These are phyloP conservation scores for Loripinus fragilis DNA, from an alignment of 2,888 invertebrate genomes.

Conservation along the genomic window DNA sequence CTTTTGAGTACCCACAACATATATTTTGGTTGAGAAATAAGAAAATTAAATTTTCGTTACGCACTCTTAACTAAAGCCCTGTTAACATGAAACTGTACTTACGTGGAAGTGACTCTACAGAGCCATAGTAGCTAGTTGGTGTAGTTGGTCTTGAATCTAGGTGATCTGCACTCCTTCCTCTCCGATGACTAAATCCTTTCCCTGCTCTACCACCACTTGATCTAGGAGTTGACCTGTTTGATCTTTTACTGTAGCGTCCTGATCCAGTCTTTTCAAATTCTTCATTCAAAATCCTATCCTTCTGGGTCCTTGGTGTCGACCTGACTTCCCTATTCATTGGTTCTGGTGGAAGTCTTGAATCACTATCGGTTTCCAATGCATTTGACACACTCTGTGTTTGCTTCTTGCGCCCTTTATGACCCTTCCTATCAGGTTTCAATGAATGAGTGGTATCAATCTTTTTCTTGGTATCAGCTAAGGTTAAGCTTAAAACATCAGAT, in stretches of 20 bases:
- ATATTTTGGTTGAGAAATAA: too few species aligned
- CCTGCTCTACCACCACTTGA: constrained; percentile 51
- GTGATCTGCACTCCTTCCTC: constrained; percentile 54
- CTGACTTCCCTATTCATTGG: constrained; percentile 20
- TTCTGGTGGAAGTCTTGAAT: not conserved
- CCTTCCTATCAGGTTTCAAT: constrained; percentile 53
- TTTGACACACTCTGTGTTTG: constrained; percentile 50
- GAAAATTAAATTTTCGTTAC: too few species aligned
- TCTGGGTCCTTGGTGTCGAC: constrained; percentile 51
- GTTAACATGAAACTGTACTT: constrained; percentile 42
- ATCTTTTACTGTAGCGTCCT: constrained; percentile 57
- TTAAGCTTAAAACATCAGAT: constrained; percentile 56
- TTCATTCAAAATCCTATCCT: constrained; percentile 39
- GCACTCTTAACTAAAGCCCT: too few species aligned
- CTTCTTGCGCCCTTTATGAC: constrained; percentile 41
- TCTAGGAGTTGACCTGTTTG: constrained; percentile 46
- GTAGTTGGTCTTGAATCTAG: constrained; percentile 60
- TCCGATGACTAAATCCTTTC: constrained; percentile 65
- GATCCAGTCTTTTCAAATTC: constrained; percentile 48
- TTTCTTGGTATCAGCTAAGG: constrained; percentile 16
- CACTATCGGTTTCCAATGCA: constrained; percentile 41
- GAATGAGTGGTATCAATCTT: constrained; percentile 52
- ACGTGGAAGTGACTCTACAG: constrained; percentile 65
- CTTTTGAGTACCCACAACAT: too few species aligned
- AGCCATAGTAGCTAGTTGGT: constrained; percentile 58